phyloP scores from a whole-genome alignment of 2,797 vertebrate genomes.

The Yasuhikotakia modesta region DNA sequence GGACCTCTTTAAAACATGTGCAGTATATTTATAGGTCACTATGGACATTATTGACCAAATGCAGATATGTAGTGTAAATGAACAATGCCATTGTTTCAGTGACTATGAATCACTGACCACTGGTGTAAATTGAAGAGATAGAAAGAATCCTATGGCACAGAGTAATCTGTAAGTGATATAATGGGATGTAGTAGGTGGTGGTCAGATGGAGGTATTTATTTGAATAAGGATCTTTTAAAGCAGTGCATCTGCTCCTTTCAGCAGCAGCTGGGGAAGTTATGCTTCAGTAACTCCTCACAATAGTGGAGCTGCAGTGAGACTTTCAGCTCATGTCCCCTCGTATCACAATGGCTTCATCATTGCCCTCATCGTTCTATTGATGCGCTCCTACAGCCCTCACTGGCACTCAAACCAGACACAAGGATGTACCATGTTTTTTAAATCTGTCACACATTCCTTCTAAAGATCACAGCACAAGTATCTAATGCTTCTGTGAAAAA shows the following conservation, averaged over 20 bases:
- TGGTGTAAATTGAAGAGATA: not conserved
- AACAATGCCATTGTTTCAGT: not conserved
- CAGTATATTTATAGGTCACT: not conserved
- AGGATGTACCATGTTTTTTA: constrained; percentile 15
- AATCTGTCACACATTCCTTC: not conserved
- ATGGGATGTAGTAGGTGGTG: not conserved
- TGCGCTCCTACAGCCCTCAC: constrained; percentile 1
- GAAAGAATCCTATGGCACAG: not conserved
- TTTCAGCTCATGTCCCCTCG: constrained; percentile 67
- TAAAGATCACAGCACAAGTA: not conserved
- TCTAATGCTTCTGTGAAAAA: not conserved
- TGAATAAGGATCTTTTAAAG: constrained; percentile 36
- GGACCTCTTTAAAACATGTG: no score
- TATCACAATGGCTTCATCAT: constrained; percentile 73
- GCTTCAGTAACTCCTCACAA: constrained; percentile 73
- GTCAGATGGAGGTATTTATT: constrained; percentile 13
- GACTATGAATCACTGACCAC: not conserved
- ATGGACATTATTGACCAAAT: not conserved
- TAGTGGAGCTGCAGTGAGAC: constrained; percentile 52
- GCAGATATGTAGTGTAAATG: not conserved
- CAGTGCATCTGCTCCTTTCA: constrained; percentile 48
- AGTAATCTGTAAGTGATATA: not conserved
- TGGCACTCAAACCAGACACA: constrained; percentile 1
- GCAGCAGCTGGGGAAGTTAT: constrained; percentile 77
- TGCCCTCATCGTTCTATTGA: constrained; percentile 69